Base-by-base conservation (phyloP, 2,888 invertebrate species). In the Ptychoptera albimana region DNA sequence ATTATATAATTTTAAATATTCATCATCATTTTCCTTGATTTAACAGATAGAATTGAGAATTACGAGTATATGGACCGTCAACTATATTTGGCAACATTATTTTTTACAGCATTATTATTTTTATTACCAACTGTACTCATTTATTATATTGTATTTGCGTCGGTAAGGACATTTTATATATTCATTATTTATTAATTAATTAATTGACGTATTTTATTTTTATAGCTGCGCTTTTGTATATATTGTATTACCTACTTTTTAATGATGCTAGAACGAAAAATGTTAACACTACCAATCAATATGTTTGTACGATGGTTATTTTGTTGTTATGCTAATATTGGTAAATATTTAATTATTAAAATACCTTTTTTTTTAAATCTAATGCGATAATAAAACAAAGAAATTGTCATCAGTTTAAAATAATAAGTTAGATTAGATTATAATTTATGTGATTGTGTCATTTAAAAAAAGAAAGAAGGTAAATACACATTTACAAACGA, bases 21-120 rank as follows among this genome's bases (percentile, higher is more conserved):
- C 23, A 5, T 23, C 7, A 23, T 23, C 3, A 23, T 23, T 23
- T 23, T 23, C 23, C 23, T 23, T 23, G 23, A 23, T 23, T 23
- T 7, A 23, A 23, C 23, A 23, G 64, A 59, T 46, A 55, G 65
- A 43, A 58, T 59, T 4, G 65, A 65, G 45, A 57, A 61, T 0
- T 59, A 64, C 43, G 63, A 63, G 38, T 66, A 64, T 47, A 63
- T 58, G 54, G 63, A 66, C 50, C 57, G 62, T 1, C 66, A 66
- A 48, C 50, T 65, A 10, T 66, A 61, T 47, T 54, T 66, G 10
- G 60, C 63, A 2, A 63, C 64, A 6, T 58, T 66, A 45, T 62
- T 64, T 43, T 65, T 66, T 48, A 58, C 66, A 2, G 53, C 59
- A 2, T 51, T 65, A 15, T 49, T 66, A 11, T 66, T 66, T 42